Base-by-base conservation (phyloP, 1,140 invertebrate species). In the Condylostylus longicornis region DNA sequence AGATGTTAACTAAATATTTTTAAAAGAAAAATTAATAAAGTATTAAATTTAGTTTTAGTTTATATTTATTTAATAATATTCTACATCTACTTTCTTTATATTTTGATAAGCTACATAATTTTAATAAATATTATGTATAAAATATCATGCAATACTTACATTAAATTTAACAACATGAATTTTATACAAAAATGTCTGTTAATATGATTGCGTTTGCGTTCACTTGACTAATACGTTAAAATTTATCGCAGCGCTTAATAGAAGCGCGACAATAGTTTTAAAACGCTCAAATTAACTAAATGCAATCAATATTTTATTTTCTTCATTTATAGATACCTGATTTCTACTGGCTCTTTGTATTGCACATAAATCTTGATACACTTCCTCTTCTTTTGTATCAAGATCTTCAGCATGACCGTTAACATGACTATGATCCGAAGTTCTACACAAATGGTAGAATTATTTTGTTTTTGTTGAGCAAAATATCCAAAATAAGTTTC, bases 1-100 rank as follows among this genome's bases (percentile, higher is more conserved):
- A 38, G 69, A 67, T 40, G 71, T 65, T 49, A 73, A 62, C 71
- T 60, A 46, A 14, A 21, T n/a, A 25, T 25, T 8, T 25, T n/a
- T n/a, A n/a, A n/a, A n/a, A n/a, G n/a, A n/a, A n/a, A n/a, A n/a
- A n/a, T n/a, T n/a, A n/a, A n/a, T n/a, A n/a, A n/a, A n/a, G n/a
- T n/a, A n/a, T n/a, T n/a, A n/a, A n/a, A n/a, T n/a, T n/a, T n/a
- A n/a, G n/a, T n/a, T n/a, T n/a, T n/a, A n/a, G n/a, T 25, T 8
- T 25, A 25, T 25, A 25, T 25, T 25, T 8, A 25, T 25, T 25
- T 25, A 25, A 8, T n/a, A 25, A 25, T 8, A 25, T 8, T n/a
- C 7, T 25, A 25, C n/a, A 25, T n/a, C 7, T 8, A 25, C n/a
- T 25, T 25, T 25, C 23, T 8, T 25, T n/a, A n/a, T n/a, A n/a